phyloP scores from a whole-genome alignment of 2,888 invertebrate genomes.

The Hirtodrosophila alboralis region DNA sequence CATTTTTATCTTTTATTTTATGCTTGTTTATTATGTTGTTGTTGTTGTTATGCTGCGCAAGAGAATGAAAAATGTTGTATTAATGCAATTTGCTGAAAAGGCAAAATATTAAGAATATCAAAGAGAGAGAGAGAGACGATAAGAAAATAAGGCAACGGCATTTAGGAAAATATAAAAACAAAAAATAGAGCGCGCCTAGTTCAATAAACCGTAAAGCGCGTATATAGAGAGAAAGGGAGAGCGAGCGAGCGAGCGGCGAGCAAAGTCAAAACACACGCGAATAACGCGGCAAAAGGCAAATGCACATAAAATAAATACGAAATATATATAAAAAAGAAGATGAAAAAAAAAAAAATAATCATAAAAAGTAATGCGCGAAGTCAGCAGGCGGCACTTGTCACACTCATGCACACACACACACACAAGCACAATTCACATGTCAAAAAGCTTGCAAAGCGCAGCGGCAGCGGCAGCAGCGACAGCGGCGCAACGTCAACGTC shows the following conservation, averaged over 20 bases:
- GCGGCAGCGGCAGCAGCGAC: conserved; percentile 22
- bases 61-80: conserved; percentile 45
- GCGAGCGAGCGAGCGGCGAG: conserved; percentile 18
- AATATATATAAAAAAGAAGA: conserved; percentile 37
- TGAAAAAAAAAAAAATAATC: conserved; percentile 42
- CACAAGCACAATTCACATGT: conserved; percentile 40
- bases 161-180: conserved; percentile 19
- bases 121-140: not conserved
- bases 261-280: conserved; percentile 70
- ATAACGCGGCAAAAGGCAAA: conserved; percentile 63
- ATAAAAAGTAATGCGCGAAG: conserved; percentile 52
- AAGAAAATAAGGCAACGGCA: conserved; percentile 1
- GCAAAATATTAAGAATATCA: conserved; percentile 20
- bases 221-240: not conserved
- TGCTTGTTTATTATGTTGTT: conserved; percentile 6
- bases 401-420: conserved; percentile 23
- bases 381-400: conserved; percentile 54
- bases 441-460: conserved; percentile 40
- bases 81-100: conserved; percentile 48
- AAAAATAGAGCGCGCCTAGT: conserved; percentile 52
- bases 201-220: conserved; percentile 58
- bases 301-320: conserved; percentile 71
- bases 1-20: conserved; percentile 2
- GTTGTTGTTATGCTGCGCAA: conserved; percentile 45
- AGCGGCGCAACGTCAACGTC: conserved; percentile 44